These are phyloP conservation scores for Zaprionus vittiger DNA, from an alignment of 1,140 invertebrate species.

Conservation along the genomic window DNA sequence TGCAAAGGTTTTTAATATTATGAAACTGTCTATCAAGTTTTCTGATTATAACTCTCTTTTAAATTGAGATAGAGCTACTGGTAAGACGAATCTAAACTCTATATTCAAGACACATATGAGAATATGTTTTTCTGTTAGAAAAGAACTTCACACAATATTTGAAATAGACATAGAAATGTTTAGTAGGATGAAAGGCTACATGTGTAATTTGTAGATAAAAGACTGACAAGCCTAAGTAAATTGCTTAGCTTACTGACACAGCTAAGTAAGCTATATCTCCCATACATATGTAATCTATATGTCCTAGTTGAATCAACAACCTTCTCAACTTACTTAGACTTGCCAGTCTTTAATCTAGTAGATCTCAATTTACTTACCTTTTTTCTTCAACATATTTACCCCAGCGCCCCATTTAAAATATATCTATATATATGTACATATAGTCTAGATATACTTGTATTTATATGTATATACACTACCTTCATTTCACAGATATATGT, in stretches of 20 bases:
- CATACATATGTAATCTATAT: too few relatives aligned
- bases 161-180: not conserved
- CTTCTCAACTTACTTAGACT: too few relatives aligned
- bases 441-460: not conserved
- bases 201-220: not conserved
- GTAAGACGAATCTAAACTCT: too few relatives aligned
- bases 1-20: not conserved
- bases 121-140: too few relatives aligned
- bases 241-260: fast-evolving
- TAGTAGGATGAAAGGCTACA: not conserved
- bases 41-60: too few relatives aligned
- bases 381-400: not conserved
- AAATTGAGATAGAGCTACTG: too few relatives aligned
- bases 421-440: not conserved
- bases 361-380: not conserved
- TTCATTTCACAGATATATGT: not conserved
- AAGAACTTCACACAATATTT: not conserved
- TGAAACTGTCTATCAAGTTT: too few relatives aligned
- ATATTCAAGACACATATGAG: too few relatives aligned
- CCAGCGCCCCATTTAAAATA: not conserved
- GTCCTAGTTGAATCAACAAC: too few relatives aligned
- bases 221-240: too few relatives aligned
- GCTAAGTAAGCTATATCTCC: too few relatives aligned
- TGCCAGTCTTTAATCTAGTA: too few relatives aligned
- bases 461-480: not conserved